Evolutionary conservation across 2,113 vertebrate species (phyloP).

Genomic region (Aythya baeri): DNA sequence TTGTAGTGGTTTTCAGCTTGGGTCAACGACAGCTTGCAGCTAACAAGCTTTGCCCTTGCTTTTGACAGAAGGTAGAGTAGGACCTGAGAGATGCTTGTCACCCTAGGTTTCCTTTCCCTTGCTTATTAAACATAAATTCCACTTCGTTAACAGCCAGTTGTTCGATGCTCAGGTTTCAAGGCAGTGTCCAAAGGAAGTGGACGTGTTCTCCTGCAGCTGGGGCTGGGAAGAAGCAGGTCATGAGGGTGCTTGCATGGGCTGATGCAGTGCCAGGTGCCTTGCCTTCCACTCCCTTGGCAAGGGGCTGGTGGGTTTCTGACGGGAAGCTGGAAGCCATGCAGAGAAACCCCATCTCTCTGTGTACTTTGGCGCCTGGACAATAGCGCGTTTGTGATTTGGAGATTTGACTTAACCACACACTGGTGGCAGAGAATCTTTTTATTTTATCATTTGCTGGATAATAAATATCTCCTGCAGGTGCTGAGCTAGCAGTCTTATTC

Average conservation of each 20-base stretch:
- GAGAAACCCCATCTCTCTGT: not conserved
- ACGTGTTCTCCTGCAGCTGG: not conserved
- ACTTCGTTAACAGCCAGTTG: fast-evolving
- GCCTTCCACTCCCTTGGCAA: fast-evolving
- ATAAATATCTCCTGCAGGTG: not conserved
- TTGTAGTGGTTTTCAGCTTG: not conserved
- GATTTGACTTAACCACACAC: not conserved
- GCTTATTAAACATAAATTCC: not conserved
- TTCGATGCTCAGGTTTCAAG: not conserved
- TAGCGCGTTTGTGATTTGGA: not conserved
- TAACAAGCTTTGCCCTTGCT: not conserved
- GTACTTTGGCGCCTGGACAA: not conserved
- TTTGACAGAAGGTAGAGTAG: not conserved
- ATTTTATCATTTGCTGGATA: not conserved
- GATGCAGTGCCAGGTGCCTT: not conserved
- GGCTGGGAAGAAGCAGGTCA: not conserved
- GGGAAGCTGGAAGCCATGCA: not conserved
- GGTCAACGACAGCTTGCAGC: fast-evolving
- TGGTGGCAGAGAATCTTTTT: not conserved
- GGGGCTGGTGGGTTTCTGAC: not conserved
- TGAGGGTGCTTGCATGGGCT: fast-evolving
- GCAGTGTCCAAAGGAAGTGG: not conserved
- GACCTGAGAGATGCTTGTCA: not conserved
- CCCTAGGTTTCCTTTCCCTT: not conserved
- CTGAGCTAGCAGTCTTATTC: not conserved